Base-by-base conservation (phyloP, 2,888 invertebrate genomes). In the Dryadula phaetusa region DNA sequence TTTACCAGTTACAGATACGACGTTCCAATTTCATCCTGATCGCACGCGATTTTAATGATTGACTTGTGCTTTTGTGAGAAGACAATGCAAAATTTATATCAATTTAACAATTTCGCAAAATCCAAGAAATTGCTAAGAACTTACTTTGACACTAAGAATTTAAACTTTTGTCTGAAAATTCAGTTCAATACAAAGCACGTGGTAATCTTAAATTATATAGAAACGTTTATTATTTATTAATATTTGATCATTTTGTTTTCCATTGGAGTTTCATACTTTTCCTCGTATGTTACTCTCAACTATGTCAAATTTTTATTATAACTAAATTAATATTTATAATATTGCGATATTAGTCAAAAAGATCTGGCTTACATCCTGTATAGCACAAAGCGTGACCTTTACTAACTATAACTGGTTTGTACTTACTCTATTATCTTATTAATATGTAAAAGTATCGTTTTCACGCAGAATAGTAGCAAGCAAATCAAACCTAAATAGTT, bases 11-110 rank as follows among this genome's bases (percentile, higher is more conserved):
- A 46, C 25, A 60, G 46, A 52, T 47, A 52, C n/a, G 20, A 46
- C 68, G 79, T 76, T 82, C 84, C 79, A 80, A 80, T 79, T 81
- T 67, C 75, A 79, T 78, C 82, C 78, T 77, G 83, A 79, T 82
- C 72, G 71, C 64, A 72, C 79, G 71, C 62, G 42, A 58, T 67
- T 52, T 42, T 40, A 34, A 63, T 69, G 20, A 32, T 62, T 32
- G 56, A 32, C n/a, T 49, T 28, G 34, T 56, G 49, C n/a, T 49
- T 28, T 22, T 56, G 49, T 14, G 14, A 44, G 25, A 44, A 60
- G 60, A 42, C 20, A 28, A 42, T 56, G 62, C 16, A 49, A 47
- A 49, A 10, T 16, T 25, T 16, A 22, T 62, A 49, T 47, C 14
- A 25, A 28, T 25, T 37, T 52, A 8, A 16, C 7, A 20, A 14